phyloP scores from a whole-genome alignment of 2,797 vertebrate genomes.

The Harpagifer antarcticus region DNA sequence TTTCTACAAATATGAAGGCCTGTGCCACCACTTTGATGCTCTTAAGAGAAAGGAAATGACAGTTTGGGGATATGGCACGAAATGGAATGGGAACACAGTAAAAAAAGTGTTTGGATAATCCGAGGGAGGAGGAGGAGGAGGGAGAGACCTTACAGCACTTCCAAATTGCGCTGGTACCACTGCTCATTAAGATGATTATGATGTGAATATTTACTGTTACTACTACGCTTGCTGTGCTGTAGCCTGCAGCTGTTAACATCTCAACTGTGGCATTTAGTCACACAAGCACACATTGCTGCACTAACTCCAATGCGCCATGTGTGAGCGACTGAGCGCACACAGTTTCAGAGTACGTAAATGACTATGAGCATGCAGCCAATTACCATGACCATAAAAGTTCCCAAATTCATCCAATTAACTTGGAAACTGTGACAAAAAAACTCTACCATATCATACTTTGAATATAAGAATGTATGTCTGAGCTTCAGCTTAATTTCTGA shows the following conservation, averaged over 20 bases:
- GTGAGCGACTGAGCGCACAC: neutral
- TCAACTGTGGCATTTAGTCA: constrained; percentile 51
- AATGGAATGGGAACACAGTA: neutral
- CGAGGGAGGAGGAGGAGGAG: constrained; percentile 27
- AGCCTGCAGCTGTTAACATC: constrained; percentile 60
- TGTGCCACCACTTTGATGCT: neutral
- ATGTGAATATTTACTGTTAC: constrained; percentile 66
- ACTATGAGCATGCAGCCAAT: constrained; percentile 24
- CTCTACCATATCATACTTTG: neutral
- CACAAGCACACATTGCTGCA: constrained; percentile 16
- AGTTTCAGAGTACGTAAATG: constrained; percentile 19
- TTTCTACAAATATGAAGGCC: constrained; percentile 13
- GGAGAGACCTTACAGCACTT: constrained; percentile 37
- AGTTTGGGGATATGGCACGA: constrained; percentile 24
- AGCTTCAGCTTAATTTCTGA: neutral
- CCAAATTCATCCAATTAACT: constrained; percentile 5
- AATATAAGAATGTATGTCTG: neutral
- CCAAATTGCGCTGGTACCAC: constrained; percentile 44
- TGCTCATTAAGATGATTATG: constrained; percentile 57
- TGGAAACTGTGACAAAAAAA: neutral
- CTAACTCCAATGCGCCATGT: neutral
- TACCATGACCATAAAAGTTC: constrained; percentile 26
- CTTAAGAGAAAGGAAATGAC: constrained; percentile 24
- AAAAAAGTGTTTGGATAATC: constrained; percentile 34
- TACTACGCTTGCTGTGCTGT: constrained; percentile 36